phyloP scores from a whole-genome alignment of 2,888 invertebrate species.

The Meteorus colon region DNA sequence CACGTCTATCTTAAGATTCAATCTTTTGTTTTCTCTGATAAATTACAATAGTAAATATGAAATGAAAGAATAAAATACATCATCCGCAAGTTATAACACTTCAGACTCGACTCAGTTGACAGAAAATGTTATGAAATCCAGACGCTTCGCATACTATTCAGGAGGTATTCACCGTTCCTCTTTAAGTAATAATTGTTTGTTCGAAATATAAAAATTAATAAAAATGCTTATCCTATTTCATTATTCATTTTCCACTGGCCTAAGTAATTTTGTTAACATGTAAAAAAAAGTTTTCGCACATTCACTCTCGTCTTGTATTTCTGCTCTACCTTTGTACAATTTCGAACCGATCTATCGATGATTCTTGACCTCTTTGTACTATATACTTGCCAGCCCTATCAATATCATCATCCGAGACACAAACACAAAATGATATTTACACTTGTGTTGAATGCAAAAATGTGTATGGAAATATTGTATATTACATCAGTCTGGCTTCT shows the following conservation, averaged over 20 bases:
- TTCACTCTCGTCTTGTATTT: constrained; percentile 23
- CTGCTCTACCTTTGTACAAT: constrained; percentile 27
- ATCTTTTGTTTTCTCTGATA: constrained; percentile 4
- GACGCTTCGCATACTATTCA: constrained; percentile 20
- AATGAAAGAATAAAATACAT: constrained; percentile 4
- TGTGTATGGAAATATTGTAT: constrained; percentile 66
- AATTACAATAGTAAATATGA: background rate
- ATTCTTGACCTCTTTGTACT: constrained; percentile 40
- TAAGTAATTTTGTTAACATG: constrained; percentile 14
- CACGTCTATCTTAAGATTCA: constrained; percentile 9
- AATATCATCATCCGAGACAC: constrained; percentile 59
- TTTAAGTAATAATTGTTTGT: constrained; percentile 11
- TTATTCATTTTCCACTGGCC: constrained; percentile 31
- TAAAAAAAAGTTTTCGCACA: constrained; percentile 27
- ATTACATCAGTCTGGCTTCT: constrained; percentile 71
- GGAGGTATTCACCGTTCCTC: constrained; percentile 13
- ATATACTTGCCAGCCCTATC: constrained; percentile 32
- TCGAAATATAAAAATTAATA: constrained; percentile 10
- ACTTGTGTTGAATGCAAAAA: constrained; percentile 63
- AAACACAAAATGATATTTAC: constrained; percentile 63
- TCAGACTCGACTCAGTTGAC: constrained; percentile 1
- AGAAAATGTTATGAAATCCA: constrained; percentile 15
- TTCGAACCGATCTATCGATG: constrained; percentile 22
- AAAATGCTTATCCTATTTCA: constrained; percentile 16
- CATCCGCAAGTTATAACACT: constrained; percentile 11